Percentiles rank a stretch among this genome's conserved stretches.
These are phyloP conservation scores for Gastracanthus pulcherrimus DNA, from an alignment of 2,888 invertebrate genomes.

Conservation along the genomic window DNA sequence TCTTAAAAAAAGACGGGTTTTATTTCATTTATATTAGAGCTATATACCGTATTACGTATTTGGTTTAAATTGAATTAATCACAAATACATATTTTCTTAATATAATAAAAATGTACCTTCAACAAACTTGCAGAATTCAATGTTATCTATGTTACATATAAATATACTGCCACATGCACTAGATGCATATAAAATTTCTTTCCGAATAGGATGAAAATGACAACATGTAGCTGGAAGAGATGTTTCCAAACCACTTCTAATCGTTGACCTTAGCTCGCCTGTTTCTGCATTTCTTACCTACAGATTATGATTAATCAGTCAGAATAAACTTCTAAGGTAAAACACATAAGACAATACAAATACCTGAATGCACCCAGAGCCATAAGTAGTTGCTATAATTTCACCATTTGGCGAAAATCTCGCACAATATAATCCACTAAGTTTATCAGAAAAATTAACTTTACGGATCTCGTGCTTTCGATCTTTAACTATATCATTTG, in stretches of 20 bases:
- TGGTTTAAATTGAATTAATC: neutral
- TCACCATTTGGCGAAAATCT: conserved; percentile 77
- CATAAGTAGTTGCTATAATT: conserved; percentile 78
- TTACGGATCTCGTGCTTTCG: conserved; percentile 64
- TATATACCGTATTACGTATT: too few species aligned
- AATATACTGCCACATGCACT: conserved; percentile 72
- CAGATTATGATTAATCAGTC: conserved; percentile 1
- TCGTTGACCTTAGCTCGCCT: conserved; percentile 64
- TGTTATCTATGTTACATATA: conserved; percentile 64
- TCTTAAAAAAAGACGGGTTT: conserved; percentile 66
- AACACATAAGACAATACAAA: neutral
- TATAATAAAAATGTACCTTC: conserved; percentile 20
- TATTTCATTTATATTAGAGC: too few species aligned
- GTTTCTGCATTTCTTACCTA: conserved; percentile 69
- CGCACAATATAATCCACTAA: conserved; percentile 73
- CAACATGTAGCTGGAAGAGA: conserved; percentile 71
- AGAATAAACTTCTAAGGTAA: neutral
- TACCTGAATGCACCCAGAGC: conserved; percentile 81
- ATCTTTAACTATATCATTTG: conserved; percentile 55
- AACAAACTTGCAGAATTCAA: conserved; percentile 37
- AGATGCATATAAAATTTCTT: conserved; percentile 69
- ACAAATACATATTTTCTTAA: neutral
- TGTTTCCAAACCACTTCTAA: conserved; percentile 65
- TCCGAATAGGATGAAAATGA: conserved; percentile 67
- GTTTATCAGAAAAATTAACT: conserved; percentile 69